These are phyloP conservation scores for Andrena fulva DNA, from an alignment of 2,888 invertebrate species.

Conservation along the genomic window DNA sequence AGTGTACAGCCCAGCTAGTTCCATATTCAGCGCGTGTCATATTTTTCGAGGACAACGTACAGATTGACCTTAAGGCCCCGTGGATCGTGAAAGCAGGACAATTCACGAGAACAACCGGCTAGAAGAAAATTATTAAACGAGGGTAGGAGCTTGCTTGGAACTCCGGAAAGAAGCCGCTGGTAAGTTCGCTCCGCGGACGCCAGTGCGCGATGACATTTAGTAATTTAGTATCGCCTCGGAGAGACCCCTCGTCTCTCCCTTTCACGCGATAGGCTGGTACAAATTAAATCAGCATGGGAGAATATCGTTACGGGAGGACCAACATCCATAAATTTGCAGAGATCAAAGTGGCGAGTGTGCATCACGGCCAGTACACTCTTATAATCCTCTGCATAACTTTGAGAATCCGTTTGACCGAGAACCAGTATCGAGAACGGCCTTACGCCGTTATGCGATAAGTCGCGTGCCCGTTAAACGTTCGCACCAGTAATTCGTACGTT, in stretches of 20 bases:
- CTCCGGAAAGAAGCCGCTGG: slow-evolving; percentile 25
- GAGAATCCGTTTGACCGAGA: slow-evolving; percentile 83
- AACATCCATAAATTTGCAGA: slow-evolving; percentile 69
- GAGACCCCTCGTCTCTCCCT: slow-evolving; percentile 20
- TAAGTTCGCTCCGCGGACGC: slow-evolving; percentile 28
- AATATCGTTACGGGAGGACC: slow-evolving; percentile 65
- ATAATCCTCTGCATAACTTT: slow-evolving; percentile 82
- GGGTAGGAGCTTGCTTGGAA: slow-evolving; percentile 39
- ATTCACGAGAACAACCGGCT: slow-evolving; percentile 31
- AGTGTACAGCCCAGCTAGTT: neutral
- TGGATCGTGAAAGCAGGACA: slow-evolving; percentile 42
- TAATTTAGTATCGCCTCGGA: slow-evolving; percentile 56
- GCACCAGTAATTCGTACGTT: slow-evolving; percentile 74
- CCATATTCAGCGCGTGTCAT: slow-evolving; percentile 1
- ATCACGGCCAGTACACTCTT: slow-evolving; percentile 73
- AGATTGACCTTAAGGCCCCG: slow-evolving; percentile 9
- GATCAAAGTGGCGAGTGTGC: slow-evolving; percentile 60
- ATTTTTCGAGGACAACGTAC: slow-evolving; percentile 31
- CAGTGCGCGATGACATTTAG: slow-evolving; percentile 46
- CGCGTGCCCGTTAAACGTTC: slow-evolving; percentile 80
- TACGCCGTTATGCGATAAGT: slow-evolving; percentile 84
- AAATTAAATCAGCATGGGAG: slow-evolving; percentile 71
- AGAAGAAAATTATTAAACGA: slow-evolving; percentile 23
- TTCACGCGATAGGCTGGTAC: slow-evolving; percentile 68
- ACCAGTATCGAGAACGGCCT: slow-evolving; percentile 78